Evolutionary conservation across 2,113 vertebrate species (phyloP), one percentile per base, ranked within the genome.

Genomic region (Calypte anna): DNA sequence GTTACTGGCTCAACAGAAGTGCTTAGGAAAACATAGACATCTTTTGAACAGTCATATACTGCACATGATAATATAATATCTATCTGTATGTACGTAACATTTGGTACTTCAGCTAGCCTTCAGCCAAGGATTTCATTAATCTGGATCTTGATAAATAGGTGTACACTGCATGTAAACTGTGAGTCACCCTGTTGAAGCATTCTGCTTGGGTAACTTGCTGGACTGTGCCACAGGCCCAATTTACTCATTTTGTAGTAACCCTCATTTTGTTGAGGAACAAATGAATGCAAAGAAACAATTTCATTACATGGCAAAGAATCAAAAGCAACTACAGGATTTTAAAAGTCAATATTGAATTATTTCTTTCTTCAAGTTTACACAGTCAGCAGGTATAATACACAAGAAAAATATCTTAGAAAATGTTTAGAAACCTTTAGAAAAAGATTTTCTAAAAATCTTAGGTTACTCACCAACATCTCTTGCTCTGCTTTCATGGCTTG

Each of bases 401-500:
- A 91, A 80, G 40, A 40, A 40, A 40, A 40, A 40, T 40, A 40
- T 40, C 40, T 40, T 40, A 40, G 40, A 40, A 40, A 40, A 40
- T 40, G 9, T 40, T 40, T 13, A 40, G 40, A 40, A 40, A 12
- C 12, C 40, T 40, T 40, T 40, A 40, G 40, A 40, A 40, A 40
- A 40, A 11, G 24, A 21, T 69, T 58, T 93, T 57, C 57, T 48
- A 30, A 33, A 76, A 82, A 78, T 55, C 25, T 59, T 21, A 18
- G 24, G 46, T 55, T 78, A 96, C 98, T 94, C 96, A 99, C 99
- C 99, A 99, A 88, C 80, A 98, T 92, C 96, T 98, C 98, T 18
- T 99, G 98, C 79, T 99, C 98, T 7, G 98, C 97, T 94, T 98
- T 99, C 88, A 99, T 97, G 20, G 97, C 91, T 55, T 97, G 97